Evolutionary conservation across 2,888 invertebrate species (phyloP).

Genomic region (Chrysolina americana): DNA sequence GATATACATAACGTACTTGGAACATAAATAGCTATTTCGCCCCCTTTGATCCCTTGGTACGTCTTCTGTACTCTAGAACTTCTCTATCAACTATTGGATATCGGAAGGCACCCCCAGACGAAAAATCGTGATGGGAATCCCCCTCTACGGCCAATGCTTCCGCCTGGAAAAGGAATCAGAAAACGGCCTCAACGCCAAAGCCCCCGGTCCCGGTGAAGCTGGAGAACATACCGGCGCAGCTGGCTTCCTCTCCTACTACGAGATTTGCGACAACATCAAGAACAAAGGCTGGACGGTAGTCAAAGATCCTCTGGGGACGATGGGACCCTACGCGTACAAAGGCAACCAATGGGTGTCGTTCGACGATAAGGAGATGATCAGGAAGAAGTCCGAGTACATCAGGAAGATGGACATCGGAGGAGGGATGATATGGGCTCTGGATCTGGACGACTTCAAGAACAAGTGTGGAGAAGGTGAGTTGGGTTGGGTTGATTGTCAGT

Average conservation of each 20-base stretch:
- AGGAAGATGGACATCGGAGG: slow-evolving; percentile 85
- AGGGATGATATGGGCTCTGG: slow-evolving; percentile 91
- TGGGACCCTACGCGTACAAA: slow-evolving; percentile 91
- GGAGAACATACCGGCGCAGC: slow-evolving; percentile 90
- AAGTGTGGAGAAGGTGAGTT: slow-evolving; percentile 78
- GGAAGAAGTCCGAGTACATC: slow-evolving; percentile 84
- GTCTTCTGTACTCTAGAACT: slow-evolving; percentile 74
- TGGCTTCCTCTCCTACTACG: slow-evolving; percentile 91
- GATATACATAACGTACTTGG: no score
- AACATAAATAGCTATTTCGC: no score
- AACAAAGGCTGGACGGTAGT: slow-evolving; percentile 86
- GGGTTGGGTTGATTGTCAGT: no score
- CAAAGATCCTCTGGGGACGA: slow-evolving; percentile 81
- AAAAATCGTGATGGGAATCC: slow-evolving; percentile 91
- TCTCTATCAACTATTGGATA: slow-evolving; percentile 91
- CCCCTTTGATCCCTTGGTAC: neutral
- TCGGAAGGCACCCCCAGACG: slow-evolving; percentile 85
- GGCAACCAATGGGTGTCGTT: slow-evolving; percentile 92
- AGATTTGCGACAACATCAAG: slow-evolving; percentile 88
- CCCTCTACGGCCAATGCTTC: slow-evolving; percentile 90
- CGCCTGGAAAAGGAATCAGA: slow-evolving; percentile 75
- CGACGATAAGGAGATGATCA: slow-evolving; percentile 86
- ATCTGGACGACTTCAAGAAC: slow-evolving; percentile 89
- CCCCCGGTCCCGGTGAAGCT: slow-evolving; percentile 83
- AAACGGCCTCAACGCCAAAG: slow-evolving; percentile 82